These are phyloP conservation scores for Epinotia bilunana DNA, from an alignment of 2,888 invertebrate genomes.

Conservation along the genomic window DNA sequence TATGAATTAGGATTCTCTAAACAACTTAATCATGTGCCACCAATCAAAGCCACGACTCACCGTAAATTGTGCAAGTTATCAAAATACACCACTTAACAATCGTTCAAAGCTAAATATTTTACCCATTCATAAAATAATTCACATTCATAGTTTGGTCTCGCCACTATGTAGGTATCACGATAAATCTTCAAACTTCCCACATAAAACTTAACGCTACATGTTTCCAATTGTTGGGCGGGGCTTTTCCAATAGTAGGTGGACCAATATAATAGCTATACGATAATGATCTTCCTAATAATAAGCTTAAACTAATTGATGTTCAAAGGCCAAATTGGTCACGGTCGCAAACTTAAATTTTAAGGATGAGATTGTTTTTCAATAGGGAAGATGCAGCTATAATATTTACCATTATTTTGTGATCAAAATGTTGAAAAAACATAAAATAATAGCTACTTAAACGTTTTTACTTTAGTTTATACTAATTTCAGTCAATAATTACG, in stretches of 20 bases:
- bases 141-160: constrained; percentile 10
- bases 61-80: no score
- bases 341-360: background rate
- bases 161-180: constrained; percentile 10
- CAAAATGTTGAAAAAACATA: no score
- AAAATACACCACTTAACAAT: no score
- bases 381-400: no score
- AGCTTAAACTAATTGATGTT: constrained; percentile 58
- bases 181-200: constrained; percentile 33
- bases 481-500: no score
- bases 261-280: constrained; percentile 72
- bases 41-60: no score
- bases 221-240: constrained; percentile 67
- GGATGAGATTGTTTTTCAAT: background rate
- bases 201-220: constrained; percentile 25
- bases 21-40: no score
- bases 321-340: constrained; percentile 44
- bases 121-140: background rate
- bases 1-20: no score
- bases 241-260: constrained; percentile 70
- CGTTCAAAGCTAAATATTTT: no score
- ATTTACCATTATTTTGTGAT: no score
- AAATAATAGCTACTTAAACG: no score
- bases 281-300: constrained; percentile 72
- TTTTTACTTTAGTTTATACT: no score